Evolutionary conservation across 92 coral and sea anemone genomes (phyloP), one percentile per base, ranked within the genome.

Genomic region (Porites cylindrica): DNA sequence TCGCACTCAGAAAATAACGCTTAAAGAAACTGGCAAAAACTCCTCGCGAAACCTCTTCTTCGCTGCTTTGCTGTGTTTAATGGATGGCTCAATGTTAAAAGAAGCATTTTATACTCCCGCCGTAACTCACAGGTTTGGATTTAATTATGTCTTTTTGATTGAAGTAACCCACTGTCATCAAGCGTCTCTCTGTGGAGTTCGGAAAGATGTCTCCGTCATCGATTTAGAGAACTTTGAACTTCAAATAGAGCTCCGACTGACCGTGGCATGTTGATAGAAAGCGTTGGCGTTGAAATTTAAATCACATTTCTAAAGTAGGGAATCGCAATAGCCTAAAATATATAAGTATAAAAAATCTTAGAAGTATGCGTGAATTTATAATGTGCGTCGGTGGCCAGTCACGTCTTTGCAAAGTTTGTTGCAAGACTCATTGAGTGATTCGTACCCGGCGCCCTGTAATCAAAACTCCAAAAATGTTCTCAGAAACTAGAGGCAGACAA

Each of bases 271-370:
- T 24, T 19, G 66, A 51, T 32, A 52, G 7, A 58, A 68, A 56
- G 78, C 70, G 86, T 82, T 70, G 86, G 86, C 86, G 86, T 82
- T 71, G 7, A 9, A 18, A 58, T 72, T 52, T 12, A 82, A 82
- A 70, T 82, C 58, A 56, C 13, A 52, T 70, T 8, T 82, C 86
- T 26, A 18, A 75, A 53, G n/a, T 19, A 32, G 12, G 77, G 60
- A 18, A 38, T 59, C 16, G 53, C 71, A 59, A 82, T 58, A 58
- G 54, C 78, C 62, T 21, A 60, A 71, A 82, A 71, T 70, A 82
- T 70, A 38, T 38, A 38, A 38, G 47, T 38, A 38, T 3, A 38
- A 38, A 38, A 4, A 38, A 38, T 38, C 47, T 38, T 38, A 38
- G 47, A 69, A 13, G 60, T 29, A 62, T 56, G 58, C 43, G 78